phyloP scores from a whole-genome alignment of 2,888 invertebrate species.

The Perdita meconis region DNA sequence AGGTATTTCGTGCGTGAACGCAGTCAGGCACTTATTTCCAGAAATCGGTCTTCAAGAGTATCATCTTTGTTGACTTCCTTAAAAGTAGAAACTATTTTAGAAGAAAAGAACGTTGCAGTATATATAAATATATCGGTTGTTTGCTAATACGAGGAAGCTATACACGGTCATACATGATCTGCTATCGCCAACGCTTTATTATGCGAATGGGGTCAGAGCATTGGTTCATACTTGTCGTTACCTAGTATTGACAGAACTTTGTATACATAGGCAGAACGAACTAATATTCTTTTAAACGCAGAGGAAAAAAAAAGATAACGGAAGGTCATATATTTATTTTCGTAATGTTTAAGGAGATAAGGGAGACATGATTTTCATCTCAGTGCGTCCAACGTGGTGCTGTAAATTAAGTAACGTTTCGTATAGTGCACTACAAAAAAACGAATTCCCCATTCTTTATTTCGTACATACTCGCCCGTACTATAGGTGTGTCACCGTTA shows the following conservation, averaged over 20 bases:
- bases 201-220: constrained; percentile 55
- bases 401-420: constrained; percentile 55
- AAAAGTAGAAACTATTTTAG: constrained; percentile 56
- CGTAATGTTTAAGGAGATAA: constrained; percentile 60
- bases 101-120: constrained; percentile 31
- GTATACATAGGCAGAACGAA: constrained; percentile 57
- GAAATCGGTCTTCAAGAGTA: constrained; percentile 44
- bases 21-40: constrained; percentile 40
- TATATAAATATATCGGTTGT: constrained; percentile 45
- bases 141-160: constrained; percentile 59
- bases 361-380: constrained; percentile 55
- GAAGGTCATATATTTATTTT: constrained; percentile 64
- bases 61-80: constrained; percentile 54
- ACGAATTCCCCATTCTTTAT: constrained; percentile 48
- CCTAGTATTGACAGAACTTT: constrained; percentile 53
- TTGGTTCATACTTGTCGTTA: constrained; percentile 56
- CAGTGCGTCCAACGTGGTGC: constrained; percentile 51
- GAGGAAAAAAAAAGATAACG: constrained; percentile 19
- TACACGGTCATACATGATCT: constrained; percentile 45
- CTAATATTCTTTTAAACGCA: constrained; percentile 62
- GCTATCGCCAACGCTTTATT: constrained; percentile 57
- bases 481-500: constrained; percentile 39
- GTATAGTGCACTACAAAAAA: constrained; percentile 48
- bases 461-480: constrained; percentile 38
- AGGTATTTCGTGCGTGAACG: constrained; percentile 50